Conservation (phyloP, 2,888 invertebrate genomes). For the Neoascia interrupta region DNA sequence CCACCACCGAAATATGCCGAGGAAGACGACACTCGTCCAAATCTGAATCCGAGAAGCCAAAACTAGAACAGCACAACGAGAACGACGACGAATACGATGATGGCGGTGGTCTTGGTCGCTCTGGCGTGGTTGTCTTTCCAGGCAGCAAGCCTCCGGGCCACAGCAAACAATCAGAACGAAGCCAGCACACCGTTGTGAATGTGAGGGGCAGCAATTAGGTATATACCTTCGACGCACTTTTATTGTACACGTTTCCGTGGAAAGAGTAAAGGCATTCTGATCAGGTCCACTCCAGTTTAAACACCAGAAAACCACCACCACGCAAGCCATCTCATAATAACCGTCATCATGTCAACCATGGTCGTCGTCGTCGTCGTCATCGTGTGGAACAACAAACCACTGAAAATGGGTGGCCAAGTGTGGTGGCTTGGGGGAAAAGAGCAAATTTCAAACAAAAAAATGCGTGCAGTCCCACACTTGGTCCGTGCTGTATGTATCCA, state of each 20-base stretch:
- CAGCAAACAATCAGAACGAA: slow-evolving; percentile 50
- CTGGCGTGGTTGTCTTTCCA: slow-evolving; percentile 17
- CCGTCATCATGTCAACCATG: slow-evolving; percentile 40
- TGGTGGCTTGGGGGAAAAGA: slow-evolving; percentile 15
- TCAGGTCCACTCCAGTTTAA: background rate
- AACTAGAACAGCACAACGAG: slow-evolving; percentile 37
- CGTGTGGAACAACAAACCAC: slow-evolving; percentile 25
- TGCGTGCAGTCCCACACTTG: slow-evolving; percentile 44
- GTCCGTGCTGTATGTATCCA: slow-evolving; percentile 3
- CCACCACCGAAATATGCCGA: slow-evolving; percentile 53
- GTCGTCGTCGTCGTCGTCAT: background rate
- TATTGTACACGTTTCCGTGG: slow-evolving; percentile 5
- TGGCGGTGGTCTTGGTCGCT: slow-evolving; percentile 11
- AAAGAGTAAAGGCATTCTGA: slow-evolving; percentile 28
- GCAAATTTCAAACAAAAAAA: slow-evolving; percentile 32
- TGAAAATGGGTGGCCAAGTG: no score
- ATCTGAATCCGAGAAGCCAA: no score
- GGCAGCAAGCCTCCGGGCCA: slow-evolving; percentile 20
- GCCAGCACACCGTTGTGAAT: slow-evolving; percentile 11
- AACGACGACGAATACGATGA: slow-evolving; percentile 17
- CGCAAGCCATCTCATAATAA: slow-evolving; percentile 26
- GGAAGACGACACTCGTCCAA: slow-evolving; percentile 33
- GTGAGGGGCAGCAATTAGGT: slow-evolving; percentile 16
- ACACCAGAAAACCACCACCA: slow-evolving; percentile 29
- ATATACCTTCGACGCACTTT: slow-evolving; percentile 29